These are phyloP conservation scores for Cryptocephalus primarius DNA, from an alignment of 2,888 invertebrate species.

Conservation along the genomic window DNA sequence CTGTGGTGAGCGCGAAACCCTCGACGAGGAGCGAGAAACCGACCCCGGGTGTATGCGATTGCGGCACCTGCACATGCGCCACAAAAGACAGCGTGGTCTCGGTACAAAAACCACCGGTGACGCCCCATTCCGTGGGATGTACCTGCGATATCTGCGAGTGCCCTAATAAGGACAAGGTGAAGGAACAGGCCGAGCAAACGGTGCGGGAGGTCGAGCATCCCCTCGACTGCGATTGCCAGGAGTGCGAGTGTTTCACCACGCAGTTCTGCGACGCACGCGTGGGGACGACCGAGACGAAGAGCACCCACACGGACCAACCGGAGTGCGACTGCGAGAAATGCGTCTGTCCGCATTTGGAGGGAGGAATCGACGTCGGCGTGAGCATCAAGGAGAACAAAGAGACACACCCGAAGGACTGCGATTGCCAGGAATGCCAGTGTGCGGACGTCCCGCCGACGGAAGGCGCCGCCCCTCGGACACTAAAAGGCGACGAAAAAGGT, in stretches of 20 bases:
- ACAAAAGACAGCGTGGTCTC: not conserved
- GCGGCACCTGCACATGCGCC: not conserved
- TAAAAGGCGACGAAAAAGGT: slow-evolving; percentile 1
- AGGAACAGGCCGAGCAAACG: not conserved
- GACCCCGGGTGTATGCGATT: not conserved
- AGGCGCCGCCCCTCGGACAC: not conserved
- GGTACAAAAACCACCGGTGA: not conserved
- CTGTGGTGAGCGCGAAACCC: not conserved
- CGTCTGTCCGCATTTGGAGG: slow-evolving; percentile 3
- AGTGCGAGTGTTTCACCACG: slow-evolving; percentile 5
- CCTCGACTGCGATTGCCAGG: slow-evolving; percentile 5
- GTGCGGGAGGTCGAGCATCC: not conserved
- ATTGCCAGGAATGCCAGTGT: slow-evolving; percentile 10
- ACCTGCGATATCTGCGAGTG: slow-evolving; percentile 9
- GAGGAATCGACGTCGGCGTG: slow-evolving; percentile 1
- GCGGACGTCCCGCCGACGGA: not conserved
- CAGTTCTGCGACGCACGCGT: too few relatives aligned
- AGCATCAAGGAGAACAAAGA: slow-evolving; percentile 3
- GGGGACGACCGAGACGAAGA: not conserved
- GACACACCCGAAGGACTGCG: slow-evolving; percentile 11
- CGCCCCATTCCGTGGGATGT: slow-evolving; percentile 2
- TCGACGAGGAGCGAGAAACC: not conserved
- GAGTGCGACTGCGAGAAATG: slow-evolving; percentile 7
- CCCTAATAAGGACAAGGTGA: slow-evolving; percentile 3
- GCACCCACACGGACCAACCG: slow-evolving; percentile 1